phyloP scores from a whole-genome alignment of 2,888 invertebrate species.

The Amphipoea lucens region DNA sequence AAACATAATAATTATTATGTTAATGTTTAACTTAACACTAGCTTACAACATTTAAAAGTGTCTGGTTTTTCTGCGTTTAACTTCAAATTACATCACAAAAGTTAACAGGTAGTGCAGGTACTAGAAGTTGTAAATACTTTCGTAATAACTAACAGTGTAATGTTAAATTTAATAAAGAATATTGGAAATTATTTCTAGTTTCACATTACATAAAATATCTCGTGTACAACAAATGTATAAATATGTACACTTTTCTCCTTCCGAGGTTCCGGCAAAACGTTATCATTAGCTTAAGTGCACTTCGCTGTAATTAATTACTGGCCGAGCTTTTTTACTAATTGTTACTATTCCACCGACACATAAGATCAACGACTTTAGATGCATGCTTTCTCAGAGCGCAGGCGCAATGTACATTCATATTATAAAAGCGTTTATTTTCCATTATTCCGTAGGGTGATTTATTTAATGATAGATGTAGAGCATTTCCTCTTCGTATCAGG shows the following conservation, averaged over 20 bases:
- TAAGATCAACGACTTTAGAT: slow-evolving; percentile 42
- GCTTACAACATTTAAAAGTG: slow-evolving; percentile 38
- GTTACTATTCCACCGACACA: slow-evolving; percentile 12
- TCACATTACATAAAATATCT: slow-evolving; percentile 10
- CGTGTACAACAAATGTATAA: not conserved
- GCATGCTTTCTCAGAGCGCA: slow-evolving; percentile 23
- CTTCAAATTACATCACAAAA: slow-evolving; percentile 49
- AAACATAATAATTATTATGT: not conserved
- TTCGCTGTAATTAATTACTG: slow-evolving; percentile 37
- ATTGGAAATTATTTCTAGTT: slow-evolving; percentile 29
- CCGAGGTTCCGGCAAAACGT: not conserved
- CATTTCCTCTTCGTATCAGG: slow-evolving; percentile 67
- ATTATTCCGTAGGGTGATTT: slow-evolving; percentile 67
- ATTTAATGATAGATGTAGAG: slow-evolving; percentile 69
- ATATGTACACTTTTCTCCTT: slow-evolving; percentile 15
- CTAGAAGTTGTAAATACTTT: slow-evolving; percentile 24
- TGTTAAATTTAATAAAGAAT: slow-evolving; percentile 33
- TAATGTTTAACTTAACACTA: slow-evolving; percentile 34
- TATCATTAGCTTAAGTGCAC: slow-evolving; percentile 34
- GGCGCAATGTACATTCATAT: slow-evolving; percentile 35
- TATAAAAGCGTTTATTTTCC: slow-evolving; percentile 57
- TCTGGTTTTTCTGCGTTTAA: slow-evolving; percentile 27
- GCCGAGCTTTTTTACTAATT: slow-evolving; percentile 48
- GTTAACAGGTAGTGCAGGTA: slow-evolving; percentile 13
- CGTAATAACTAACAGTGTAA: slow-evolving; percentile 23